Evolutionary conservation across 2,797 vertebrate genomes (phyloP), one percentile per base, ranked within the genome.

Genomic region (Ambastaia sidthimunki): DNA sequence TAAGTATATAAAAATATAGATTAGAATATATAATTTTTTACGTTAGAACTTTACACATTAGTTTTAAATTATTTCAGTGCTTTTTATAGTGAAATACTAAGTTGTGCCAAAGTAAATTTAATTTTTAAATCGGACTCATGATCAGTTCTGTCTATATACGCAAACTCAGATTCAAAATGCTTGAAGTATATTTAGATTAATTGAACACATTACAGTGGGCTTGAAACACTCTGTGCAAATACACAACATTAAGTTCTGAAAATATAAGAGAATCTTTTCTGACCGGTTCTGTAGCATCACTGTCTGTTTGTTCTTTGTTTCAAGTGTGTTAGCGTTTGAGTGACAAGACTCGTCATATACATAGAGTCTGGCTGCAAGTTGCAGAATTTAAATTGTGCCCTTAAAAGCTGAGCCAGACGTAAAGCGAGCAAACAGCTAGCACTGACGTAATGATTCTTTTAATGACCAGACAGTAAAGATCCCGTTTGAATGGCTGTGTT

Each of bases 311-410:
- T 84, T 15, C 50, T 54, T 68, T 75, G 74, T 79, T 72, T 72
- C 71, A 72, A 41, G 37, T 41, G 47, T 34, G 78, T 81, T 85
- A 72, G 75, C 28, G 62, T 67, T 69, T 44, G 48, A 78, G 78
- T 79, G 84, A 68, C 65, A 59, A 62, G 19, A 28, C 54, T 44
- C 47, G 16, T 16, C 65, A 67, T 78, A 75, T 60, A 83, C 70
- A 60, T 81, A 74, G 72, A 62, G 65, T 84, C 69, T 74, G 79
- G 76, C 79, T 80, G 84, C 19, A 41, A 74, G 62, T 34, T 74
- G 72, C 48, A 47, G 67, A 54, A 69, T 66, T 74, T 59, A 55
- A 70, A 74, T 48, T 1, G 12, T 57, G n/a, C 41, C 34, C 57
- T 71, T 12, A 60, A 66, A 19, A 57, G 59, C 31, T 3, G 11